phyloP scores from a whole-genome alignment of 2,888 invertebrate species.

The Ctena decussata region DNA sequence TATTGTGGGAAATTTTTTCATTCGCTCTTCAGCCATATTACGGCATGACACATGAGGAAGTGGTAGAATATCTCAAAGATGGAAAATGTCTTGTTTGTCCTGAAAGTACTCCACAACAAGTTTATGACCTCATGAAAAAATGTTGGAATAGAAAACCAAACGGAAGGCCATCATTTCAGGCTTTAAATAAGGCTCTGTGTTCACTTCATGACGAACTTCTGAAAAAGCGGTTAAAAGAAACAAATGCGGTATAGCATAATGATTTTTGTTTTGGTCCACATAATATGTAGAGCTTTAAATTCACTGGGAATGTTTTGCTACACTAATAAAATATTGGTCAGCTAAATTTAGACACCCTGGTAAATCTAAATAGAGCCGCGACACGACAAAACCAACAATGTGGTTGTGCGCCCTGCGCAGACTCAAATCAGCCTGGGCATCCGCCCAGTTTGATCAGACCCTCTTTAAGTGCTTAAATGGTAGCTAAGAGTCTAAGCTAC shows the following conservation, averaged over 20 bases:
- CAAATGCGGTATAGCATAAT: constrained; percentile 29
- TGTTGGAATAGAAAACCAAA: constrained; percentile 97
- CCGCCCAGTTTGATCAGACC: no score
- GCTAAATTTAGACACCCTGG: no score
- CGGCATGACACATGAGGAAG: constrained; percentile 99
- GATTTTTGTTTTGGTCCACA: no score
- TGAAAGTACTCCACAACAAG: constrained; percentile 92
- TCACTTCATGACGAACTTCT: constrained; percentile 87
- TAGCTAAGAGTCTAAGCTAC: no score
- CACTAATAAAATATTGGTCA: no score
- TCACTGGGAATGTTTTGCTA: no score
- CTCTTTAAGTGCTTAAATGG: no score
- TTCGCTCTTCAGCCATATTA: constrained; percentile 98
- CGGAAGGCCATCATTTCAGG: constrained; percentile 93
- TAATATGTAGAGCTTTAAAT: no score
- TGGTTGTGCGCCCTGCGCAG: no score
- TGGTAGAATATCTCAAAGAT: constrained; percentile 97
- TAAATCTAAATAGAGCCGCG: no score
- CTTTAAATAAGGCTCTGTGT: constrained; percentile 88
- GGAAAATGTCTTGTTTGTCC: constrained; percentile 96
- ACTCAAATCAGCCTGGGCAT: no score
- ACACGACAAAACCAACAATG: no score
- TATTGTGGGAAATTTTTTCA: constrained; percentile 98
- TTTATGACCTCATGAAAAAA: constrained; percentile 97
- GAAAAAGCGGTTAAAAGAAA: constrained; percentile 64